phyloP scores from a whole-genome alignment of 2,888 invertebrate genomes.

The Mayetiola destructor region DNA sequence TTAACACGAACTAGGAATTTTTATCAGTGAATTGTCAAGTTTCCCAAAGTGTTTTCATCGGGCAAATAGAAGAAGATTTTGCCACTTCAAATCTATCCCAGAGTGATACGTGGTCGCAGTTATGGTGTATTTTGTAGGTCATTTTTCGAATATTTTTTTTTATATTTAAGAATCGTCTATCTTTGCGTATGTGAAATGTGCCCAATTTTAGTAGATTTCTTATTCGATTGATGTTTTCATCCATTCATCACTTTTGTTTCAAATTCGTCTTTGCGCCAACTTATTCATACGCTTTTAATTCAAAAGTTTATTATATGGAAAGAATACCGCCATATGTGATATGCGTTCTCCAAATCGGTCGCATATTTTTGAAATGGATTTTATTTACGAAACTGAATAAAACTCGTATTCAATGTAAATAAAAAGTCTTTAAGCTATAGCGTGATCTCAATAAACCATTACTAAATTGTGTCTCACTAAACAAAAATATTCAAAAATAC shows the following conservation, averaged over 20 bases:
- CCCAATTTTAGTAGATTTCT: background rate
- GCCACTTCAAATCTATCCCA: background rate
- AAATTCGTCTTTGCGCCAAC: background rate
- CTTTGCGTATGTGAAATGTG: background rate
- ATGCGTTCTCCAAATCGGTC: background rate
- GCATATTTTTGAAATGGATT: background rate
- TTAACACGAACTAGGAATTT: background rate
- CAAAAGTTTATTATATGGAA: too few relatives aligned
- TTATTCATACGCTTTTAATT: background rate
- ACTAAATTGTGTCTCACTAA: too few relatives aligned
- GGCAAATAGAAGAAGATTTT: too few relatives aligned
- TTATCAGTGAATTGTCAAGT: background rate
- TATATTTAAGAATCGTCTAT: background rate
- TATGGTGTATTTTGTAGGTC: conserved; percentile 21
- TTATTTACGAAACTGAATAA: background rate
- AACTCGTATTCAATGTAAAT: background rate
- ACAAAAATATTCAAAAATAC: too few relatives aligned
- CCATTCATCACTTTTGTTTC: background rate
- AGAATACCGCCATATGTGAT: too few relatives aligned
- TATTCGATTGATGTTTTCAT: background rate
- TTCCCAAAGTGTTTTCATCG: background rate
- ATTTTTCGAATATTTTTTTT: background rate
- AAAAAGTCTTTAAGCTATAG: too few relatives aligned
- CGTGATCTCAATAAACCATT: too few relatives aligned
- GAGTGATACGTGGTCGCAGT: conserved; percentile 6